A percentile compares a stretch with the other conserved stretches of the same genome.
These are phyloP conservation scores for Hippotragus niger DNA, from an alignment of 2,113 vertebrate genomes.

Conservation along the genomic window DNA sequence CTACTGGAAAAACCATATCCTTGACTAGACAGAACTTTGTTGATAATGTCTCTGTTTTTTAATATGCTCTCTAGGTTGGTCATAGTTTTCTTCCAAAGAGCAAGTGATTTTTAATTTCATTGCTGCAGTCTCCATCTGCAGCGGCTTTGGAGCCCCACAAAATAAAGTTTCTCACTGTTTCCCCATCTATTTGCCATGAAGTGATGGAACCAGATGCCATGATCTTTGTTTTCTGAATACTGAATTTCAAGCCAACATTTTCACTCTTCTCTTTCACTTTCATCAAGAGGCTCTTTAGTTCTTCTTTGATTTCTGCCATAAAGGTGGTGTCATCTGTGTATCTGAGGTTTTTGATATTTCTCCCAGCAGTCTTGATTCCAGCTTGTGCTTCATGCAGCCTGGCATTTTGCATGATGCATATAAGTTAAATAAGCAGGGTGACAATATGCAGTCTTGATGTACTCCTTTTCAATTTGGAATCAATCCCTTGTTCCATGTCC, in stretches of 20 bases:
- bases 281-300: not conserved
- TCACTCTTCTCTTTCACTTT: not conserved
- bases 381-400: not conserved
- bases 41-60: not conserved
- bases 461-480: not conserved
- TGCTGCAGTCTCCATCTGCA: not conserved
- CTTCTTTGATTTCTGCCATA: not conserved
- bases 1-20: not conserved
- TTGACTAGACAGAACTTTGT: not conserved
- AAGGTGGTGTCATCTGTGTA: not conserved
- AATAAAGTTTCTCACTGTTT: not conserved
- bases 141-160: fast-evolving
- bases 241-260: not conserved
- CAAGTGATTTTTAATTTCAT: not conserved
- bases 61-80: not conserved
- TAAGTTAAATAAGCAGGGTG: not conserved
- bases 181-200: not conserved
- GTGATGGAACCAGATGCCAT: not conserved
- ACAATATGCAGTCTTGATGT: not conserved
- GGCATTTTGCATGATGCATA: not conserved
- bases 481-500: not conserved
- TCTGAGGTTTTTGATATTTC: not conserved
- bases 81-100: not conserved
- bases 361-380: not conserved
- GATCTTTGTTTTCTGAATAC: not conserved